Evolutionary conservation across 2,797 vertebrate genomes (phyloP), one percentile per base, ranked within the genome.

Genomic region (Erethizon dorsatum): DNA sequence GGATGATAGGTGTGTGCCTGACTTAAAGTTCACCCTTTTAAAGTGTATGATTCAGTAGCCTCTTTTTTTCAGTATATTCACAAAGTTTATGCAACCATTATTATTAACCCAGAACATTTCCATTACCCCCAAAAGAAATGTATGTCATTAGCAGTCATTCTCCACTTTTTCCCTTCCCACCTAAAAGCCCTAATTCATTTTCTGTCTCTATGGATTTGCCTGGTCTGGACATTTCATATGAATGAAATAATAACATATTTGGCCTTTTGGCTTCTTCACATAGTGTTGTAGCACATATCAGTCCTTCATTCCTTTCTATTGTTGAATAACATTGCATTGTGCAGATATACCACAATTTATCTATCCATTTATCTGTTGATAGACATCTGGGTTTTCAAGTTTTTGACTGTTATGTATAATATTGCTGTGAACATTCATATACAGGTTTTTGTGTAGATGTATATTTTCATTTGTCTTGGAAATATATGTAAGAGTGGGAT

Each of bases 401-500:
- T 77, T 73, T 94, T 93, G 54, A 41, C 54, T 79, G 52, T 87
- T 78, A 73, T 90, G 13, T 50, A 73, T 67, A 82, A 88, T 47
- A 56, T 5, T 79, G 57, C 83, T 88, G 9, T 69, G 67, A 93
- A 86, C 54, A 91, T 54, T 71, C 31, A 5, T 59, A 56, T 65
- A 57, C 37, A 61, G 24, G 56, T 79, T 85, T 93, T 91, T 93
- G 15, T 94, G 69, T 83, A 10, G 57, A 41, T 79, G 7, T 56
- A 10, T 78, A 78, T 89, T 94, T 94, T 87, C 26, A 63, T 93
- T 94, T 94, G 50, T 90, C 73, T 26, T 78, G 71, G 63, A 56
- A 92, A 41, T 59, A 92, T 6, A 82, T 11, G 65, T 86, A 85
- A 50, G 47, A 79, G n/a, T 87, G 57, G 85, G 95, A 93, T 33